Conservation (phyloP, 2,888 invertebrate species). For the Sturmia bella region DNA sequence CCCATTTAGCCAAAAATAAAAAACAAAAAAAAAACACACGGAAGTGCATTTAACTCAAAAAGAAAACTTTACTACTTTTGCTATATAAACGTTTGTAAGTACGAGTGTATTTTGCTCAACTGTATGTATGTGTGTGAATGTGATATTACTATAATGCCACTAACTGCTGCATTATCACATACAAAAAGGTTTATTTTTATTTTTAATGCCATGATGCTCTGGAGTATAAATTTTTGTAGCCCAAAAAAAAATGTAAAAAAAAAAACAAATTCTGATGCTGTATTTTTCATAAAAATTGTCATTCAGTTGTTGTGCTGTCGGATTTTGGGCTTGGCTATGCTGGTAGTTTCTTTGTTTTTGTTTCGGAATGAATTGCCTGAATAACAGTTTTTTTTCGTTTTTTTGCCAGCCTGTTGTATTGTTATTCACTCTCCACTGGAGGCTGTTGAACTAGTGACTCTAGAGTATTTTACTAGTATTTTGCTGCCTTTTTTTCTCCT, state of each 20-base stretch:
- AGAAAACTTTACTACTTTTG: conserved; percentile 20
- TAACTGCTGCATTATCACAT: conserved; percentile 45
- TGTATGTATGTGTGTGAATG: neutral
- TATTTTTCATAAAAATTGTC: conserved; percentile 49
- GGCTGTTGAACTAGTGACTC: conserved; percentile 65
- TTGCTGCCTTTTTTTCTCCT: conserved; percentile 5
- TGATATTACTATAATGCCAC: conserved; percentile 41
- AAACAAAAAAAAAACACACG: conserved; percentile 45
- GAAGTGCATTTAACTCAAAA: conserved; percentile 50
- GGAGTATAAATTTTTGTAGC: conserved; percentile 35
- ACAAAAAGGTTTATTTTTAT: conserved; percentile 18
- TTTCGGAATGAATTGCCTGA: conserved; percentile 36
- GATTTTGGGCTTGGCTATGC: conserved; percentile 52
- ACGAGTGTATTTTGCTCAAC: neutral
- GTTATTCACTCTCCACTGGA: conserved; percentile 48
- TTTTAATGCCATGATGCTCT: conserved; percentile 41
- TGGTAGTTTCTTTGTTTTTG: conserved; percentile 45
- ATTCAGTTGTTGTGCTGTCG: conserved; percentile 11
- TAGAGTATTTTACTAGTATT: conserved; percentile 49
- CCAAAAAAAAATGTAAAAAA: conserved; percentile 29
- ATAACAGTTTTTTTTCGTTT: conserved; percentile 8
- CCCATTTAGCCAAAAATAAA: neutral
- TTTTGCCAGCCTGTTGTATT: conserved; percentile 14
- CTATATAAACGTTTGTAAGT: neutral
- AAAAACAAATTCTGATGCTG: conserved; percentile 22